phyloP scores from a whole-genome alignment of 2,113 vertebrate species.

The Psittacara wagleri region DNA sequence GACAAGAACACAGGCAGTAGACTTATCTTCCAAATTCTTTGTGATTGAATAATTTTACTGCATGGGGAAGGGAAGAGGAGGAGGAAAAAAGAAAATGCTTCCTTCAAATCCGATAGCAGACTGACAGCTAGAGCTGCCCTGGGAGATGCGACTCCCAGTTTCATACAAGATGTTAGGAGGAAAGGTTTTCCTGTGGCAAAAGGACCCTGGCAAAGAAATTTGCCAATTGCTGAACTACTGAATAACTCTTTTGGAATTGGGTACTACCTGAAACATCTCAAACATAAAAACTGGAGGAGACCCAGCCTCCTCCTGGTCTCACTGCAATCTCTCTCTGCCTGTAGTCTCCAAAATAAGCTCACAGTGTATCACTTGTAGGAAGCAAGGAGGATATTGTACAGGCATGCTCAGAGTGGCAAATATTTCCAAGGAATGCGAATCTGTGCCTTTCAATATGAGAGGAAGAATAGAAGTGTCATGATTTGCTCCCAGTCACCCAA shows the following conservation, averaged over 20 bases:
- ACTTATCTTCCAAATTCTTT: background rate
- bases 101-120: background rate
- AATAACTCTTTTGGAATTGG: background rate
- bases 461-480: background rate
- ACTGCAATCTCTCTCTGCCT: background rate
- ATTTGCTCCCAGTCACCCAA: background rate
- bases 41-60: background rate
- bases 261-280: background rate
- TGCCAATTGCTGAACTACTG: background rate
- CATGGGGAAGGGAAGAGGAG: constrained; percentile 23
- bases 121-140: background rate
- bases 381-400: background rate
- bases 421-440: background rate
- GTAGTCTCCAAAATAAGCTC: background rate
- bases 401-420: background rate
- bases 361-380: background rate
- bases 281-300: background rate
- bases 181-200: background rate
- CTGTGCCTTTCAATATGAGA: background rate
- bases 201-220: background rate
- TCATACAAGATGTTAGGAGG: background rate
- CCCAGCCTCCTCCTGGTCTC: background rate
- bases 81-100: constrained; percentile 51
- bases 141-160: background rate
- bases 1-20: background rate